Conservation (phyloP, 37 sponge, comb jelly and placozoan species). For the Agelas oroides region DNA sequence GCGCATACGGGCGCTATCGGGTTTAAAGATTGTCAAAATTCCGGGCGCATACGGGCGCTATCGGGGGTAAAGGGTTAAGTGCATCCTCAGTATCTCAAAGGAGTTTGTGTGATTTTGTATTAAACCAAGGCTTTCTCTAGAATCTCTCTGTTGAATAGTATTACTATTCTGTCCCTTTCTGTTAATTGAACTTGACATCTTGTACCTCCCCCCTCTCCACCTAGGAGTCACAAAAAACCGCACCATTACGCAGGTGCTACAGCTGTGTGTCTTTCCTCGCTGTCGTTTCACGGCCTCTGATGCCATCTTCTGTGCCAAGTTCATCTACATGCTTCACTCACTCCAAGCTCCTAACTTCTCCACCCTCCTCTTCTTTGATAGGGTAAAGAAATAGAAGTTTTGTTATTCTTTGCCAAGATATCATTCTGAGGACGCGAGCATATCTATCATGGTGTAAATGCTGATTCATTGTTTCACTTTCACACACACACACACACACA, state of each 20-base stretch:
- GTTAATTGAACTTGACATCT: no score
- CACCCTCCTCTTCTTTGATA: constrained; percentile 95
- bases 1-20: no score
- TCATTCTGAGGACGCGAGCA: no score
- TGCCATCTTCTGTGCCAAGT: constrained; percentile 96
- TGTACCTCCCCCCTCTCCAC: not conserved
- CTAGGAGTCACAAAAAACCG: constrained; percentile 77
- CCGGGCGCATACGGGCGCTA: no score
- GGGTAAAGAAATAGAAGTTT: constrained; percentile 62
- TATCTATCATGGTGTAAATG: not conserved
- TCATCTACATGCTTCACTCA: constrained; percentile 83
- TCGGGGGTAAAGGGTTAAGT: no score
- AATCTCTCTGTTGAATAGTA: not conserved
- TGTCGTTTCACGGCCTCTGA: constrained; percentile 91
- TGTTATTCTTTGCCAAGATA: no score
- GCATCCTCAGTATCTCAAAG: not conserved
- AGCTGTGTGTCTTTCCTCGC: constrained; percentile 96
- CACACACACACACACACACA: constrained; percentile 27
- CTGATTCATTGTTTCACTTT: not conserved
- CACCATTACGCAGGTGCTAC: constrained; percentile 92
- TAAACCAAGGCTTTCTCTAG: no score
- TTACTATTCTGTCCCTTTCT: not conserved
- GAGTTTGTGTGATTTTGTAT: not conserved
- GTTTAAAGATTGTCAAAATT: no score
- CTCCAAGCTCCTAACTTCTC: constrained; percentile 94